Base-by-base conservation (phyloP, 2,797 vertebrate genomes). In the Pitangus sulphuratus region DNA sequence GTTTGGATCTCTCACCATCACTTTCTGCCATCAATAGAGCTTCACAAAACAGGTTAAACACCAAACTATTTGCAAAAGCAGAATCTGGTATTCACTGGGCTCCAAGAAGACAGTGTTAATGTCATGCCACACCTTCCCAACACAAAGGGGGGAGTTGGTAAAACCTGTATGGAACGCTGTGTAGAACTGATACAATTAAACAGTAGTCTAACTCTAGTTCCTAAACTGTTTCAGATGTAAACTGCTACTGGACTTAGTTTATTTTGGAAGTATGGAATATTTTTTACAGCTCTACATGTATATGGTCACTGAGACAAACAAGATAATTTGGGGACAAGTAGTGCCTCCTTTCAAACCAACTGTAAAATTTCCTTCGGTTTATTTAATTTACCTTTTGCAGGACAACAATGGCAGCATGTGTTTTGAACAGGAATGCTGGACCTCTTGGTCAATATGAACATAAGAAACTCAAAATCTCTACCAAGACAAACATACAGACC, bases 381-480 rank as follows among this genome's bases (percentile, higher is more conserved):
- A 75, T 19, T 53, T 16, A 19, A 31, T 90, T 77, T 45, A 47
- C 44, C 24, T 84, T 70, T 33, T 31, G 26, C 6, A 3, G 21
- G 42, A 19, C 2, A 8, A 21, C 1, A 4, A 39, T 1, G 9
- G 28, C 6, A 39, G 24, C n/a, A 37, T 3, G 4, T 44, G 28
- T 15, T 71, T 19, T 35, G 45, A 74, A 37, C 22, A 61, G 65
- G 24, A 85, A 65, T 77, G 60, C 37, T 80, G 33, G 11, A 33
- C 19, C 39, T 83, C 47, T 28, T 45, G 51, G 42, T 66, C 37
- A 64, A 22, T 45, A 77, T 77, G 75, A 54, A 19, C 31, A 31
- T 1, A 39, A 16, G 2, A 4, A 47, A 51, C 7, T 47, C 62
- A 35, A 87, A 90, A 78, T 42, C 15, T 28, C 14, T 53, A 28